A percentile compares a stretch with the other conserved stretches of the same genome.
Conservation (phyloP, 2,888 invertebrate species). For the Caenorhabditis plicata region DNA sequence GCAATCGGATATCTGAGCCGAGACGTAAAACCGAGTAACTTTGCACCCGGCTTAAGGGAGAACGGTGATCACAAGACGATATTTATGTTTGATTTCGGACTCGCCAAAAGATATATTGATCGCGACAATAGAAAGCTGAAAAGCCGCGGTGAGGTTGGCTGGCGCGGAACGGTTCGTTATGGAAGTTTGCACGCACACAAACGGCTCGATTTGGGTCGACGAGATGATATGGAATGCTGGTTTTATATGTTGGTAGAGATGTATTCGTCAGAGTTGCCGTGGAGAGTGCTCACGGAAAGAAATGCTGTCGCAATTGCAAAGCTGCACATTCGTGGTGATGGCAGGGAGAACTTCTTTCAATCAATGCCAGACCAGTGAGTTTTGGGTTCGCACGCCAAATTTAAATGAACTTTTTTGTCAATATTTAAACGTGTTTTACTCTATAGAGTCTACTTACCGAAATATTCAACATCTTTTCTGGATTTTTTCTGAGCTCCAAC, state of each 20-base stretch:
- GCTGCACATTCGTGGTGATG: slow-evolving; percentile 3
- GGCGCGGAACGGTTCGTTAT: slow-evolving; percentile 53
- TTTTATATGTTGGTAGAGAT: slow-evolving; percentile 54
- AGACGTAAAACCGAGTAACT: slow-evolving; percentile 44
- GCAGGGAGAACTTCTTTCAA: slow-evolving; percentile 10
- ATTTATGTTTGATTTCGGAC: slow-evolving; percentile 35
- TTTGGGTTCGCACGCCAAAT: neutral
- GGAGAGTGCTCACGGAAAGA: slow-evolving; percentile 46
- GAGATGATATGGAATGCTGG: slow-evolving; percentile 52
- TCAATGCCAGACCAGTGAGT: slow-evolving; percentile 13
- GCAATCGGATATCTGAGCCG: slow-evolving; percentile 31
- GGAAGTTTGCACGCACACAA: slow-evolving; percentile 49
- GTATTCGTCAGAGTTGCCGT: slow-evolving; percentile 46
- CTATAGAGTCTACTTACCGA: neutral
- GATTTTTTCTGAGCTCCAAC: no score
- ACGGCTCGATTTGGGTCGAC: slow-evolving; percentile 42
- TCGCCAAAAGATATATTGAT: slow-evolving; percentile 30
- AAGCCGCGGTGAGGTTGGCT: slow-evolving; percentile 48
- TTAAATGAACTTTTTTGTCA: no score
- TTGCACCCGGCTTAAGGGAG: slow-evolving; percentile 36
- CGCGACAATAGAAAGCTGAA: slow-evolving; percentile 18
- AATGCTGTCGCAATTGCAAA: slow-evolving; percentile 15
- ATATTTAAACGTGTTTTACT: no score
- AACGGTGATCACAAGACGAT: slow-evolving; percentile 16
- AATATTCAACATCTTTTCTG: no score